Evolutionary conservation across 2,888 invertebrate species (phyloP).

Genomic region (Eupithecia subumbrata): DNA sequence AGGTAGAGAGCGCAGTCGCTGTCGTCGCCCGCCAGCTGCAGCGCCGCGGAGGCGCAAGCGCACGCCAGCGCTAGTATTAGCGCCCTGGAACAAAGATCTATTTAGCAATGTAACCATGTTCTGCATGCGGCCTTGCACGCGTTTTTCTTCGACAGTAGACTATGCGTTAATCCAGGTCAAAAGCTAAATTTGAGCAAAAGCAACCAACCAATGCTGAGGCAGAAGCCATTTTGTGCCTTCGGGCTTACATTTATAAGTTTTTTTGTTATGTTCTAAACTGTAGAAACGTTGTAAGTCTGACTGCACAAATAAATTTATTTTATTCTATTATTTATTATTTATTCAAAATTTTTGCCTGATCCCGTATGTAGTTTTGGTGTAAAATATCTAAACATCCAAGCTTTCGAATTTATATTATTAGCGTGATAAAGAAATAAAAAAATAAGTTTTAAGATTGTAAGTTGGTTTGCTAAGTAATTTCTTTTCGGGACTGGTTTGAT

Average conservation of each 20-base stretch:
- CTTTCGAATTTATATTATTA: too few species aligned
- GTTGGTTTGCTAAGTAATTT: too few species aligned
- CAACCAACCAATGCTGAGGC: too few species aligned
- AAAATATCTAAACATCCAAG: not conserved
- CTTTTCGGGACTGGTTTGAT: too few species aligned
- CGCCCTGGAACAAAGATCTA: constrained; percentile 57
- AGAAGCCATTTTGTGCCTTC: too few species aligned
- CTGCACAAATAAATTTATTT: too few species aligned
- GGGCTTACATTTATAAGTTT: too few species aligned
- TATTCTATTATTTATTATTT: too few species aligned
- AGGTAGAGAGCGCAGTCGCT: constrained; percentile 91
- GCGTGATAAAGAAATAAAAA: not conserved
- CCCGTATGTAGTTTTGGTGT: not conserved
- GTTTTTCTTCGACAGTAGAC: not conserved
- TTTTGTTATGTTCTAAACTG: too few species aligned
- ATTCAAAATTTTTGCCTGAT: not conserved
- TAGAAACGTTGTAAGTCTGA: too few species aligned
- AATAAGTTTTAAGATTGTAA: not conserved
- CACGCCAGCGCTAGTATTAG: constrained; percentile 70
- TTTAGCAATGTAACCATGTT: not conserved
- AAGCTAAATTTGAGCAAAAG: too few species aligned
- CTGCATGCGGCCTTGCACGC: not conserved
- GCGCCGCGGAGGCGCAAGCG: constrained; percentile 60
- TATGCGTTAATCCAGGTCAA: not conserved
- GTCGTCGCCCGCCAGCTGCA: constrained; percentile 66